Percentiles rank a stretch among this genome's conserved stretches.
Evolutionary conservation across 2,888 invertebrate species (phyloP).

Genomic region (Danaus chrysippus): DNA sequence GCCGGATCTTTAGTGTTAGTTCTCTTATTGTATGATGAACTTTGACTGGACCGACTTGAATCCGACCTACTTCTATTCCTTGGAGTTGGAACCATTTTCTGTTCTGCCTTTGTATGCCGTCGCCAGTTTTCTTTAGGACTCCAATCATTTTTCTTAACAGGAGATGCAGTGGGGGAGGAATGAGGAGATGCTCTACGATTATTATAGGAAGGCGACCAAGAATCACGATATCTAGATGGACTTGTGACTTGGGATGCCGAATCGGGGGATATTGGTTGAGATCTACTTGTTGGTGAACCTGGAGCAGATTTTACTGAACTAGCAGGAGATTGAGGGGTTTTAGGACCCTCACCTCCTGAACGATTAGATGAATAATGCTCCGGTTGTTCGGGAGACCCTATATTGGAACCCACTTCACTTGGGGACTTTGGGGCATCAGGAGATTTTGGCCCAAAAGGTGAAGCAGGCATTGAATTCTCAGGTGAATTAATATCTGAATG

Average conservation of each 20-base stretch:
- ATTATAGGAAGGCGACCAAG: slow-evolving; percentile 54
- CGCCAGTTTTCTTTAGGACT: slow-evolving; percentile 69
- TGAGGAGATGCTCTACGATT: slow-evolving; percentile 56
- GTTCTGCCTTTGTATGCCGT: slow-evolving; percentile 70
- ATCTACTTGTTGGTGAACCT: slow-evolving; percentile 52
- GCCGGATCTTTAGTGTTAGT: slow-evolving; percentile 62
- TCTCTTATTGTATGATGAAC: slow-evolving; percentile 67
- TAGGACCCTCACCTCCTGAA: slow-evolving; percentile 56
- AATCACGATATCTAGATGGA: slow-evolving; percentile 45
- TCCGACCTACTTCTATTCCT: slow-evolving; percentile 61
- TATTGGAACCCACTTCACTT: slow-evolving; percentile 48
- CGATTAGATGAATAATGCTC: slow-evolving; percentile 52
- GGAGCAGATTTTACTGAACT: slow-evolving; percentile 55
- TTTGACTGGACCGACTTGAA: slow-evolving; percentile 68
- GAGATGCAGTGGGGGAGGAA: slow-evolving; percentile 46
- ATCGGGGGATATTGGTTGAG: slow-evolving; percentile 60
- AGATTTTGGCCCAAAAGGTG: slow-evolving; percentile 63
- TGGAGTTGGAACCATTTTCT: slow-evolving; percentile 62
- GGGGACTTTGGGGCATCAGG: slow-evolving; percentile 72
- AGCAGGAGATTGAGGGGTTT: slow-evolving; percentile 60
- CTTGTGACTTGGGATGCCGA: slow-evolving; percentile 49
- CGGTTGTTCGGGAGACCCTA: slow-evolving; percentile 45
- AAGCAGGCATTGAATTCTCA: slow-evolving; percentile 63
- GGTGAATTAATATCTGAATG: slow-evolving; percentile 73
- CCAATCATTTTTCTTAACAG: slow-evolving; percentile 55